Evolutionary conservation across 2,113 vertebrate genomes (phyloP), one percentile per base, ranked within the genome.

Genomic region (Arizona elegans): DNA sequence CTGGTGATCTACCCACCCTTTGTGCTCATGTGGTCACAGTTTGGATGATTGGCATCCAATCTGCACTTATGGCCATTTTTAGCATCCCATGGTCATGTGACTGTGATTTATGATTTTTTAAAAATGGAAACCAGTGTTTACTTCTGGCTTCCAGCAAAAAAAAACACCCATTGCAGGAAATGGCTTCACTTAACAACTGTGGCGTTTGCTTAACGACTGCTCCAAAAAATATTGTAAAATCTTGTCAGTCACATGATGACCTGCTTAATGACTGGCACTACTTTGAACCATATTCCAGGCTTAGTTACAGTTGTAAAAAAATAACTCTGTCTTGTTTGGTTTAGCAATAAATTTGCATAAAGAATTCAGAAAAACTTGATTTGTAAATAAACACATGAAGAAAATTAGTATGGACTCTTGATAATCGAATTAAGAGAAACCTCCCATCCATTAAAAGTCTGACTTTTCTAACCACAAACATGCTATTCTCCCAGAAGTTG

Each of bases 261-360:
- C 5, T 70, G 5, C 13, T 70, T 33, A 70, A 70, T 70, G 29
- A 70, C 5, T 33, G 29, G 62, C 62, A n/a, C 29, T 70, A n/a
- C 0, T 70, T 70, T n/a, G 9, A 70, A 70, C 29, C 62, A n/a
- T n/a, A 70, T n/a, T 70, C 11, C 26, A 29, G 62, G 29, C 62
- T n/a, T 1, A 13, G 12, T n/a, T n/a, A 5, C 62, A 70, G 62
- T n/a, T n/a, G 62, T 70, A 70, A 70, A 93, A 55, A 94, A 93
- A 17, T 89, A 93, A 24, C 86, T 87, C 92, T 81, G 0, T 0
- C 58, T 92, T 86, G 86, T 94, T 90, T 33, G 50, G 87, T 50
- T 59, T 62, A 93, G 52, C n/a, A 95, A 70, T 54, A 92, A 93
- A 91, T 50, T 89, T 93, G n/a, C 56, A 94, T 89, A 56, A 92